A percentile compares a stretch with the other conserved stretches of the same genome.
Evolutionary conservation across 2,113 vertebrate genomes (phyloP).

Genomic region (Periophthalmodon schlosseri): DNA sequence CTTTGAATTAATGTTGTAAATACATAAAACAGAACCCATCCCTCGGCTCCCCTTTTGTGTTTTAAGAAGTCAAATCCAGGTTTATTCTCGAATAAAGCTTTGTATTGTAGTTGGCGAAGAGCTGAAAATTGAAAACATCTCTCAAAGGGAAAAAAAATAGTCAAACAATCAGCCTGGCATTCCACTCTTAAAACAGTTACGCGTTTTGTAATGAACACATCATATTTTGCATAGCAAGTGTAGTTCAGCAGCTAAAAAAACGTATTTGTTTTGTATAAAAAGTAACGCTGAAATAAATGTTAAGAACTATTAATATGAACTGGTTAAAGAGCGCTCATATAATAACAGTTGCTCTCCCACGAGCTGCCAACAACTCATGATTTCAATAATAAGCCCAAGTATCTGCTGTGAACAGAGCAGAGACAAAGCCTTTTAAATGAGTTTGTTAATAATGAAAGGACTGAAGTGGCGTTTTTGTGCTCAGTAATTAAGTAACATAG

Average conservation of each 20-base stretch:
- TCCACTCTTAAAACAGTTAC: neutral
- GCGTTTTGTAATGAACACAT: neutral
- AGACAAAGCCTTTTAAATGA: too few relatives aligned
- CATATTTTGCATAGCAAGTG: neutral
- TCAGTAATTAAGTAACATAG: too few relatives aligned
- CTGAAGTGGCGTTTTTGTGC: too few relatives aligned
- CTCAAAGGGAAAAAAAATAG: neutral
- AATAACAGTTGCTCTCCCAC: too few relatives aligned
- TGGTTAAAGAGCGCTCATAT: too few relatives aligned
- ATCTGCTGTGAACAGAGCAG: too few relatives aligned
- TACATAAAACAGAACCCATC: neutral
- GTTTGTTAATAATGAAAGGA: too few relatives aligned
- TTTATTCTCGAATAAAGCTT: neutral
- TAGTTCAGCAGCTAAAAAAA: neutral
- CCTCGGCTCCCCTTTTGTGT: neutral
- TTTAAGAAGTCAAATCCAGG: neutral
- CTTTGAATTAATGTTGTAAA: slow-evolving; percentile 7
- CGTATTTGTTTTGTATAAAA: neutral
- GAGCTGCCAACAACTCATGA: too few relatives aligned
- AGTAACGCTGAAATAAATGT: too few relatives aligned
- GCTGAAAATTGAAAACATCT: neutral
- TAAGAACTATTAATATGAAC: too few relatives aligned
- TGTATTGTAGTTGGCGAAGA: neutral
- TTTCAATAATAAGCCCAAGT: too few relatives aligned
- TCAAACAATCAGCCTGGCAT: neutral